Conservation (phyloP, 2,888 invertebrate species). For the Orchesella flavescens region DNA sequence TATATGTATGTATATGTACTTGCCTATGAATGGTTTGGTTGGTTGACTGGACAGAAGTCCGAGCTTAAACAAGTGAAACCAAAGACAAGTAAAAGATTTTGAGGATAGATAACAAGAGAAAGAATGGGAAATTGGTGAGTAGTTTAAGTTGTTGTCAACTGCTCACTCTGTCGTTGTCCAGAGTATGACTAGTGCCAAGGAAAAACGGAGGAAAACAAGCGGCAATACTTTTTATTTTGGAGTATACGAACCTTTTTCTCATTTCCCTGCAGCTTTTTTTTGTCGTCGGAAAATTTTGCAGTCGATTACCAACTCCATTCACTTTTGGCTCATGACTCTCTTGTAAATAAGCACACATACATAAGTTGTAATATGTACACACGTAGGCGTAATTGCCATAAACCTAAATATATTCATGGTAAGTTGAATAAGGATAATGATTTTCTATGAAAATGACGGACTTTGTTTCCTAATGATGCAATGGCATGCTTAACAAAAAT, state of each 20-base stretch:
- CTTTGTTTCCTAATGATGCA: slow-evolving; percentile 29
- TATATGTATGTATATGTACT: neutral
- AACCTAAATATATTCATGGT: neutral
- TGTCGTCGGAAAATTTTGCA: slow-evolving; percentile 13
- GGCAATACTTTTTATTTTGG: slow-evolving; percentile 6
- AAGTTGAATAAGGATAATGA: slow-evolving; percentile 32
- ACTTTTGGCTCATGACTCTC: neutral
- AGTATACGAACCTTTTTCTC: neutral
- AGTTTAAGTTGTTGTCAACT: slow-evolving; percentile 51
- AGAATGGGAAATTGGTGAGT: slow-evolving; percentile 60
- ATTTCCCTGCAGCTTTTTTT: slow-evolving; percentile 3
- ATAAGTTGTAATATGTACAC: neutral
- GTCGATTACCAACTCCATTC: neutral
- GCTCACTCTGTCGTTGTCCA: slow-evolving; percentile 2
- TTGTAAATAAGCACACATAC: neutral
- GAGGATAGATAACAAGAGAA: slow-evolving; percentile 40
- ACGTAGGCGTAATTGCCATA: neutral
- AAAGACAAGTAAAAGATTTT: slow-evolving; percentile 55
- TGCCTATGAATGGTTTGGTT: neutral
- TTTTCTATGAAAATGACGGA: slow-evolving; percentile 11
- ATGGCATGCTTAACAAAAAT: slow-evolving; percentile 55
- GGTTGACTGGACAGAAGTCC: slow-evolving; percentile 29
- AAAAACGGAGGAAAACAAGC: neutral
- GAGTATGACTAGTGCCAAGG: neutral
- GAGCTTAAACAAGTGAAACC: slow-evolving; percentile 40